A percentile compares a stretch with the other conserved stretches of the same genome.
Conservation (phyloP, 1,140 invertebrate species). For the Halotydeus destructor region DNA sequence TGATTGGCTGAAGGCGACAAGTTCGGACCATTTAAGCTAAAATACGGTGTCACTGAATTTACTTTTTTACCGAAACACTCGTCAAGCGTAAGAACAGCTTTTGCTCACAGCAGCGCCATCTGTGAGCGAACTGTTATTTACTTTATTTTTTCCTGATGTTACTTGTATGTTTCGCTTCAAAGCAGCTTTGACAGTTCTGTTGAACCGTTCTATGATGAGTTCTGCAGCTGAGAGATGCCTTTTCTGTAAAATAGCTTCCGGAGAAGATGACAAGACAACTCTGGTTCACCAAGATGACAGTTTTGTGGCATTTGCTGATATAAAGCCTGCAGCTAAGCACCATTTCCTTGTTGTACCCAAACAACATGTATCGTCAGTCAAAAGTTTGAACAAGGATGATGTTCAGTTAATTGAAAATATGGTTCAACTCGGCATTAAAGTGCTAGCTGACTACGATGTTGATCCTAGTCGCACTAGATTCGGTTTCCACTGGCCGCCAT, state of each 20-base stretch:
- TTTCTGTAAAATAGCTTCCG: conserved; percentile 6
- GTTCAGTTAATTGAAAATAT: conserved; percentile 37
- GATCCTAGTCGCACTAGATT: conserved; percentile 26
- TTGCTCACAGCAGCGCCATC: too few relatives aligned
- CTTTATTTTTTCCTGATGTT: too few relatives aligned
- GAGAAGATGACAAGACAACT: neutral
- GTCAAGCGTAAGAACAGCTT: too few relatives aligned
- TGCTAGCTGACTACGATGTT: conserved; percentile 8
- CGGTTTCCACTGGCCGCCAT: conserved; percentile 81
- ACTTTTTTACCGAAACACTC: too few relatives aligned
- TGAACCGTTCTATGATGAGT: too few relatives aligned
- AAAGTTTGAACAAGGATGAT: conserved; percentile 38
- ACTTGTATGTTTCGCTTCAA: too few relatives aligned
- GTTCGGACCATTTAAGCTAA: too few relatives aligned
- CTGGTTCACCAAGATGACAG: conserved; percentile 42
- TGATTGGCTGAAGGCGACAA: too few relatives aligned
- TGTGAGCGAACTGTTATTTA: too few relatives aligned
- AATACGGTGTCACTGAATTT: too few relatives aligned
- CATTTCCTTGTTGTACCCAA: conserved; percentile 61
- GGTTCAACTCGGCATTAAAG: neutral
- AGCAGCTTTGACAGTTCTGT: too few relatives aligned
- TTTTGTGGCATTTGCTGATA: conserved; percentile 56
- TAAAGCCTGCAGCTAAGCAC: conserved; percentile 51
- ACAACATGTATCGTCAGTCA: conserved; percentile 48
- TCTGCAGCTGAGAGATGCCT: conserved; percentile 3